phyloP scores from a whole-genome alignment of 2,113 vertebrate genomes.

The Platysternon megacephalum region DNA sequence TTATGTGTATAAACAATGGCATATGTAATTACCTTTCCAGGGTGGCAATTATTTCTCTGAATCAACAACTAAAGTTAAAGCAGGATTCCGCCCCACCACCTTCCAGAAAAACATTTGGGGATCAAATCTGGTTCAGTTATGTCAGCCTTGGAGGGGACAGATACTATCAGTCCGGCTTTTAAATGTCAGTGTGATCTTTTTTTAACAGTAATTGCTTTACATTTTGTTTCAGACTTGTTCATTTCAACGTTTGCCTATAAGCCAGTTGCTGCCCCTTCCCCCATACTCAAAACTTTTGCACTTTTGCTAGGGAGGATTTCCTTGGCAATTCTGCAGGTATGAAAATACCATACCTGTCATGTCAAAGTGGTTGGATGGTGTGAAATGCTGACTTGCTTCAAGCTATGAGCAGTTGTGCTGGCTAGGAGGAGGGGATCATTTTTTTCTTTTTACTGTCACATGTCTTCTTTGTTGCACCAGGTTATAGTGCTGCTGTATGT shows the following conservation, averaged over 20 bases:
- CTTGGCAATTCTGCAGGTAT: slow-evolving; percentile 62
- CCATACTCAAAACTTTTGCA: slow-evolving; percentile 65
- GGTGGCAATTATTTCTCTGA: slow-evolving; percentile 79
- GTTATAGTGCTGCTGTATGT: not conserved
- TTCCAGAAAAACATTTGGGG: slow-evolving; percentile 62
- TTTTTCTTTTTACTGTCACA: not conserved
- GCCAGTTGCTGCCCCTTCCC: slow-evolving; percentile 66
- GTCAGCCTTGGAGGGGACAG: slow-evolving; percentile 75
- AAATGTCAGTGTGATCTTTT: slow-evolving; percentile 67
- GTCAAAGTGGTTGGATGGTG: slow-evolving; percentile 58
- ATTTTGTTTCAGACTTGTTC: slow-evolving; percentile 72
- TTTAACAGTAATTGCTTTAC: slow-evolving; percentile 64
- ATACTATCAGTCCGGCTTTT: slow-evolving; percentile 70
- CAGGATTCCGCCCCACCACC: not conserved
- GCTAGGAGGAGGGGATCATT: not conserved
- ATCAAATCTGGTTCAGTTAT: slow-evolving; percentile 77
- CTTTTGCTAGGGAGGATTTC: slow-evolving; percentile 68
- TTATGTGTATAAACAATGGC: slow-evolving; percentile 83
- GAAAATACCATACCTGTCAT: slow-evolving; percentile 75
- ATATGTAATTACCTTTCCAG: slow-evolving; percentile 83
- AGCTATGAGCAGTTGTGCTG: slow-evolving; percentile 25
- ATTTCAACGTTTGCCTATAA: slow-evolving; percentile 73
- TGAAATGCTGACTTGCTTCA: slow-evolving; percentile 49
- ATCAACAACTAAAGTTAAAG: slow-evolving; percentile 78
- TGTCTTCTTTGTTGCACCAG: not conserved